Percentiles rank a stretch among this genome's conserved stretches.
These are phyloP conservation scores for Labeo calbasu DNA, from an alignment of 2,797 vertebrate genomes.

Conservation along the genomic window DNA sequence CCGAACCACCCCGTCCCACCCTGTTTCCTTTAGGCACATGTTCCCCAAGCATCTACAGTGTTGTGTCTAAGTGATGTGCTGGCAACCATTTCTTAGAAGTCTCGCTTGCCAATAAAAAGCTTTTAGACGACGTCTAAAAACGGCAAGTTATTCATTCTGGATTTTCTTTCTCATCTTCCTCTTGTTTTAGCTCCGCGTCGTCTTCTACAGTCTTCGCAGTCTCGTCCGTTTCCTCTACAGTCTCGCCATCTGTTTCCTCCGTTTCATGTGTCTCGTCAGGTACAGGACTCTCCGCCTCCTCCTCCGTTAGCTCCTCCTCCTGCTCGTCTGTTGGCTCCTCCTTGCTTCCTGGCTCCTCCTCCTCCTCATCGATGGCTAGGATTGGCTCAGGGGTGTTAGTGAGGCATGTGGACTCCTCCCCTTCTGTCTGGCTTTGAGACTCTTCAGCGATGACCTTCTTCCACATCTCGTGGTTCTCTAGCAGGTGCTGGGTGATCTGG, in stretches of 20 bases:
- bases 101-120: slow-evolving; percentile 72
- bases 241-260: slow-evolving; percentile 13
- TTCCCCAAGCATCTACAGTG: slow-evolving; percentile 96
- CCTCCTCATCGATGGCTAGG: slow-evolving; percentile 92
- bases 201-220: slow-evolving; percentile 65
- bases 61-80: slow-evolving; percentile 99
- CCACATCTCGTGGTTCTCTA: slow-evolving; percentile 99
- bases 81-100: slow-evolving; percentile 79
- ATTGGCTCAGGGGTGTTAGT: slow-evolving; percentile 87
- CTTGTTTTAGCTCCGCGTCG: slow-evolving; percentile 63
- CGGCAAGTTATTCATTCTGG: slow-evolving; percentile 68
- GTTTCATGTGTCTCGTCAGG: slow-evolving; percentile 12
- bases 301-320: slow-evolving; percentile 32
- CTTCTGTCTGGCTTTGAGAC: slow-evolving; percentile 74
- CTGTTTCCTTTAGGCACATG: slow-evolving; percentile 84
- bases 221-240: slow-evolving; percentile 54
- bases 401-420: slow-evolving; percentile 70
- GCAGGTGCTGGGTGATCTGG: slow-evolving; percentile 93
- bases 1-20: slow-evolving; percentile 65
- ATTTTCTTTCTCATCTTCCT: slow-evolving; percentile 64
- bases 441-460: slow-evolving; percentile 94
- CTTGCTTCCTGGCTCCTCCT: slow-evolving; percentile 87
- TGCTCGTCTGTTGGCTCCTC: slow-evolving; percentile 72
- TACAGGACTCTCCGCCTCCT: slow-evolving; percentile 24
- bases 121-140: slow-evolving; percentile 69